Base-by-base conservation (phyloP, 2,113 vertebrate genomes). In the Sylvia atricapilla region DNA sequence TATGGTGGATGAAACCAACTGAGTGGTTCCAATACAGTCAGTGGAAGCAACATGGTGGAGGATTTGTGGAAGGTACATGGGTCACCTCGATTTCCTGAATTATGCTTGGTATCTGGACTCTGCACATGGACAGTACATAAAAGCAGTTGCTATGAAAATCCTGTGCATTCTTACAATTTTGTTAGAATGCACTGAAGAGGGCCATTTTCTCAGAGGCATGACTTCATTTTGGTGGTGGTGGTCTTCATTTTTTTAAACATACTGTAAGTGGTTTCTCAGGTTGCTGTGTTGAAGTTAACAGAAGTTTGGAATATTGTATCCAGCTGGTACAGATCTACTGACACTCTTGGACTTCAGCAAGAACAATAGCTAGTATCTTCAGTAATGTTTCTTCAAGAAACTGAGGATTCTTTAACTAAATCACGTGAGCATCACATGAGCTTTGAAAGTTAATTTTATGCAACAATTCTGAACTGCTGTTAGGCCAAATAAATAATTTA, bases 301-400 rank as follows among this genome's bases (percentile, higher is more conserved):
- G 13, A 85, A 28, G 60, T 41, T 70, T 81, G 46, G 8, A 92
- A 37, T 74, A 55, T 47, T 70, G 9, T 46, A 16, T 33, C 50
- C 3, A 3, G 6, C 13, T 74, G 18, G 6, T 46, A 12, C 20
- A 56, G 49, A 20, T 0, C 1, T 49, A 13, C 17, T 15, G n/a
- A 27, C 13, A 15, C 12, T 25, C 39, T 74, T 74, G 49, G 27
- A 41, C 44, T 75, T 58, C 28, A 53, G 41, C 14, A 64, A 64
- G 53, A 87, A 8, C 22, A 67, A 28, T 28, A 70, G 33, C 22
- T 75, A 19, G 15, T 59, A 37, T 21, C 10, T 66, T 79, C 41
- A 44, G 28, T 53, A 64, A 22, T 47, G 17, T 55, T 78, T 74
- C 41, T 59, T 27, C 17, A 37, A 49, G 87, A 80, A 35, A 28